These are phyloP conservation scores for Lagria hirta DNA, from an alignment of 2,888 invertebrate species.

Conservation along the genomic window DNA sequence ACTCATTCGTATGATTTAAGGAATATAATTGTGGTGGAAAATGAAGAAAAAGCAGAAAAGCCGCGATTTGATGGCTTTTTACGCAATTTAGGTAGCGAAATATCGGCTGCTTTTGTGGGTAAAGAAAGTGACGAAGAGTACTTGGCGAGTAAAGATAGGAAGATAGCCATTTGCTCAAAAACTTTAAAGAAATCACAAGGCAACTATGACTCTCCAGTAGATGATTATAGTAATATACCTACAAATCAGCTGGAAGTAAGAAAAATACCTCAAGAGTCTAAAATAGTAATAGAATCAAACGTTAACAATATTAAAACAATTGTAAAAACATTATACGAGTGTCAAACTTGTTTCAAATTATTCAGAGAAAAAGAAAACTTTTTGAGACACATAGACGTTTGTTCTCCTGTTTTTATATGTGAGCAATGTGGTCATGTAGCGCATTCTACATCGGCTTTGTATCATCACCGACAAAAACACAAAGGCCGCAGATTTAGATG, in stretches of 20 bases:
- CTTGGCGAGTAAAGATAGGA: no score
- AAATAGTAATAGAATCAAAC: constrained; percentile 1
- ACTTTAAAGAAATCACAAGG: constrained; percentile 3
- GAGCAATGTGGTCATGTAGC: constrained; percentile 36
- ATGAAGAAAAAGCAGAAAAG: constrained; percentile 22
- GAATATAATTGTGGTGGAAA: constrained; percentile 38
- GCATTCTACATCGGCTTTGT: constrained; percentile 32
- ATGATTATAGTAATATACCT: no score
- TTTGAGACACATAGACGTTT: constrained; percentile 24
- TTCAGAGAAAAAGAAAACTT: constrained; percentile 21
- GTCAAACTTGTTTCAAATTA: constrained; percentile 28
- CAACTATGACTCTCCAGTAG: background rate
- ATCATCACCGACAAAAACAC: constrained; percentile 47
- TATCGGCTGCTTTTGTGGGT: constrained; percentile 36
- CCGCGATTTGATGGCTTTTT: constrained; percentile 36
- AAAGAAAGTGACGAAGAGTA: no score
- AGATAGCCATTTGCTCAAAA: no score
- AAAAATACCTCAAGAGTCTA: constrained; percentile 4
- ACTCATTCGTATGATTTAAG: constrained; percentile 36
- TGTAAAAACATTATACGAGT: constrained; percentile 10
- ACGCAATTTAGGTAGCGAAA: constrained; percentile 39
- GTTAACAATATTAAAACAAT: background rate
- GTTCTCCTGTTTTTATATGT: constrained; percentile 28
- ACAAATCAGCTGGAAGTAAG: background rate
- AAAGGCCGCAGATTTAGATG: constrained; percentile 59